Evolutionary conservation across 2,888 invertebrate species (phyloP).

Genomic region (Brachyptera risi): DNA sequence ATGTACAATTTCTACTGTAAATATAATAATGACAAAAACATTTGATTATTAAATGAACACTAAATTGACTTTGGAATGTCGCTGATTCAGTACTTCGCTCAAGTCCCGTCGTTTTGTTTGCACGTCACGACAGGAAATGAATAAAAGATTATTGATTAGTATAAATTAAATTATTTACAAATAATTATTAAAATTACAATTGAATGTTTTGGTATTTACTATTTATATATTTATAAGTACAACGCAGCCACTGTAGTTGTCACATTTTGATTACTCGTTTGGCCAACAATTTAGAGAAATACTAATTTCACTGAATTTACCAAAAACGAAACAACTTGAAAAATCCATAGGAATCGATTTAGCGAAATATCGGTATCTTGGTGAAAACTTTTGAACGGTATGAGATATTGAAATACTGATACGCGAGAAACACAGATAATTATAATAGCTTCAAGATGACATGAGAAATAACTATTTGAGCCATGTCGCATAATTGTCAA

Average conservation of each 20-base stretch:
- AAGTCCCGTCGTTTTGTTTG: no score
- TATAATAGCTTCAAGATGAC: no score
- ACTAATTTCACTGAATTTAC: neutral
- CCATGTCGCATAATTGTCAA: no score
- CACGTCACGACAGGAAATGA: no score
- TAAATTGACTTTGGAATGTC: conserved; percentile 11
- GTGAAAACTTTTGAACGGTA: no score
- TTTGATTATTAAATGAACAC: neutral
- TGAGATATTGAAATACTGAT: no score
- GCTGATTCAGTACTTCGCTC: neutral
- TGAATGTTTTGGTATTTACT: no score
- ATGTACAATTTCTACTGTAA: neutral
- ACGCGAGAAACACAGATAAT: no score
- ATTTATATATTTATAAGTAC: neutral
- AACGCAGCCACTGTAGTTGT: neutral
- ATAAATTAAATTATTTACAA: neutral
- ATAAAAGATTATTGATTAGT: neutral
- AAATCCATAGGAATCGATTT: neutral
- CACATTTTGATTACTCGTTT: neutral
- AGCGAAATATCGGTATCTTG: no score
- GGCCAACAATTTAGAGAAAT: neutral
- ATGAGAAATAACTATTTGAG: no score
- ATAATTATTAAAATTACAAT: neutral
- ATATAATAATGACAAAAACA: neutral
- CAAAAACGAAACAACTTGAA: neutral